These are phyloP conservation scores for Leguminivora glycinivorella DNA, from an alignment of 1,140 invertebrate species.

Conservation along the genomic window DNA sequence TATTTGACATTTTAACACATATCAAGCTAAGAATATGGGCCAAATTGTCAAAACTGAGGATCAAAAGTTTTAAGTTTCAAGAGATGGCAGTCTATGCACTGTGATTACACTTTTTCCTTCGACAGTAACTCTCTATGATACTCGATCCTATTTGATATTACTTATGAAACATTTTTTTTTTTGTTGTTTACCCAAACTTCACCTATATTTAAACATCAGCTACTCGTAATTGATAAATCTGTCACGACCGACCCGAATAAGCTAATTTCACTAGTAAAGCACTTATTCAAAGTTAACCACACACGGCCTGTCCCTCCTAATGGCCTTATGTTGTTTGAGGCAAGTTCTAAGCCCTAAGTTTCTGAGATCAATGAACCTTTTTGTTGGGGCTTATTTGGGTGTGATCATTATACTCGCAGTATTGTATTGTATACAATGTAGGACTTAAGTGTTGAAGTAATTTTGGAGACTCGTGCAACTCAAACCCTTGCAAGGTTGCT, in stretches of 20 bases:
- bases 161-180: too few relatives aligned
- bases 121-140: too few relatives aligned
- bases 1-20: too few relatives aligned
- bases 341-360: conserved; percentile 25
- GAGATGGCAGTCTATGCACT: too few relatives aligned
- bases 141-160: too few relatives aligned
- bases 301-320: conserved; percentile 42
- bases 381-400: conserved; percentile 22
- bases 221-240: conserved; percentile 1
- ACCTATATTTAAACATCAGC: not conserved
- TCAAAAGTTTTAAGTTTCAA: too few relatives aligned
- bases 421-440: not conserved
- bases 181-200: not conserved
- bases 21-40: too few relatives aligned
- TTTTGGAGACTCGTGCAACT: not conserved
- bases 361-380: conserved; percentile 26
- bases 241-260: conserved; percentile 6
- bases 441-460: not conserved
- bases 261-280: conserved; percentile 20
- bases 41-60: too few relatives aligned
- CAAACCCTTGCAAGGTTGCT: too few relatives aligned
- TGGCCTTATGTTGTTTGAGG: conserved; percentile 42
- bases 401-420: not conserved
- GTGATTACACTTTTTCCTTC: too few relatives aligned
- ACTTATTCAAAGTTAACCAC: conserved; percentile 18